Evolutionary conservation across 2,888 invertebrate species (phyloP), one percentile per base, ranked within the genome.

Genomic region (Teleogryllus oceanicus): DNA sequence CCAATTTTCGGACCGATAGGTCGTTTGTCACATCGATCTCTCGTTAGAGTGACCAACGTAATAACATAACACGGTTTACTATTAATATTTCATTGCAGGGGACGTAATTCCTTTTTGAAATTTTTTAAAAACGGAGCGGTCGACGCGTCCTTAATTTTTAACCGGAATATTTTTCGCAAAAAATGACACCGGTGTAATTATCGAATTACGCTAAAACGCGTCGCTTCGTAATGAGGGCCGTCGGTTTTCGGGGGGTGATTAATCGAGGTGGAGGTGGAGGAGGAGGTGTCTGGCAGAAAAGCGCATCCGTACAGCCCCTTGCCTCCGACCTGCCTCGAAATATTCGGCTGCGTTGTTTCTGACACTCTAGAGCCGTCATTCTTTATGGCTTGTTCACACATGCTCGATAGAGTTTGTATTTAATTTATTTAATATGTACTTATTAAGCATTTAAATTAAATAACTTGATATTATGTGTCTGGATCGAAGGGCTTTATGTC

Each of bases 121-220:
- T 62, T 62, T 62, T 62, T 13, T 62, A 18, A 13, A 62, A 37
- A 37, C 37, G 37, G 37, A 37, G 37, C 62, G n/a, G 62, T 62
- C n/a, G 62, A 62, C 62, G 62, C 62, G 62, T 62, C 62, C 62
- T 62, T 62, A 62, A 62, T 62, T 62, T 24, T 62, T 62, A 13
- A 62, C 62, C 62, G 62, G 62, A 37, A 37, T 62, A 62, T 62
- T 62, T 62, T 62, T 62, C 62, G 62, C 13, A 62, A 62, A 62
- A 62, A 62, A 62, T 62, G 62, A 8, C n/a, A 13, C 16, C 62
- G 62, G 62, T n/a, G 62, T 62, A 62, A 62, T 62, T 62, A 62
- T 62, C 4, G 62, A 62, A 62, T 62, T 62, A n/a, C 62, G 62
- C 8, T 62, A 62, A 62, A 62, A 62, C 62, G 13, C 62, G 62